Base-by-base conservation (phyloP, 2,888 invertebrate species). In the Mesoligia furuncula region DNA sequence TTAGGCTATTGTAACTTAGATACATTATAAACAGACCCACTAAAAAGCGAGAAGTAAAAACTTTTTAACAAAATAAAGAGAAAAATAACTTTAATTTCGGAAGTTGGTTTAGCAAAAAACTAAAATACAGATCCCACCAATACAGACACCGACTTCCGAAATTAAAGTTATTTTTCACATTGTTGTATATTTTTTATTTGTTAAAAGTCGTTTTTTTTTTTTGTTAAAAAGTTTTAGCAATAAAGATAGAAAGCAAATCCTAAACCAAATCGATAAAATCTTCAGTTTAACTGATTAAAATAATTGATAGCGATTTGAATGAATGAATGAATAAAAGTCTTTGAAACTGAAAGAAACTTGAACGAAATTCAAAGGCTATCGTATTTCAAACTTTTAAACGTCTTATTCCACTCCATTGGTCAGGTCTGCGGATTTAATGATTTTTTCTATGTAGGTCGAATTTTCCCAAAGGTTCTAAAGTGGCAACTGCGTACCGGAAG, bases 331-430 rank as follows among this genome's bases (percentile, higher is more conserved):
- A 78, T 67, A 57, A 71, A 71, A 73, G 15, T 68, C 69, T 15
- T 13, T 48, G 15, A 42, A 75, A 69, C 36, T 51, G 36, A 74
- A n/a, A 6, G 36, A 48, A 82, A 70, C 13, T 74, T 70, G 39
- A 42, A 36, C 20, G 20, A 59, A 74, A 69, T 62, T 84, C 31
- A 42, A 66, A 54, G 20, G 54, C 51, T 73, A 84, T 73, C 74
- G 65, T 51, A 51, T 80, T 84, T 61, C 31, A 51, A 81, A 82
- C 57, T 74, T 74, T 66, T 73, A 48, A 27, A 54, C 57, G 48
- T 45, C 36, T 67, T 39, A 17, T 70, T 85, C 48, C 69, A 51
- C 15, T n/a, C 57, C 74, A 85, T 85, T 81, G 81, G 48, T 6
- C 27, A 20, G 27, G 17, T n/a, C 15, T 2, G 15, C 13, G 20